Evolutionary conservation across 2,888 invertebrate genomes (phyloP), one percentile per base, ranked within the genome.

Genomic region (Penaeus monodon): DNA sequence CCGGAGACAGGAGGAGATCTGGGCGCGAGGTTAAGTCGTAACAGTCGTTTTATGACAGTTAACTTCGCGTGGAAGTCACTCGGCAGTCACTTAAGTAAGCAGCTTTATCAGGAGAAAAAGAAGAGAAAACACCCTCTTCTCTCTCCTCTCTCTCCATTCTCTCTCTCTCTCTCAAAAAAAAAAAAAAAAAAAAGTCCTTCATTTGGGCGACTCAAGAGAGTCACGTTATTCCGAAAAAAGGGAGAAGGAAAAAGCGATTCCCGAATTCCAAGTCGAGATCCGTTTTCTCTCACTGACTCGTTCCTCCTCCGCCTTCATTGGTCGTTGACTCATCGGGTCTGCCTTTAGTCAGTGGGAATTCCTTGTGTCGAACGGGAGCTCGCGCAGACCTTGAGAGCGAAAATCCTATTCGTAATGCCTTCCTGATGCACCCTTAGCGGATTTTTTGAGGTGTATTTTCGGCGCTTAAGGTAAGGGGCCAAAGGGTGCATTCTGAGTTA

Each of bases 321-420:
- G 27, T 10, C 33, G 81, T 74, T 74, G 83, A 74, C 57, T 74
- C 64, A 64, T 83, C 74, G 64, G 38, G 29, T 27, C 38, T 57
- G 57, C 63, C 74, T 76, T 83, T 83, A 83, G 83, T 83, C 83
- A 83, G 83, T 74, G 83, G 83, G 83, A 83, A 83, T 83, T 63
- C 83, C 83, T 74, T 33, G 74, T 83, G 24, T 57, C 63, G 83
- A 64, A 24, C 83, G 83, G 83, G 63, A 27, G 66, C 83, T 74
- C 68, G 44, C 38, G 63, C 63, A 57, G 44, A 33, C 63, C 76
- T 63, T 66, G 63, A 38, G 76, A 65, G 74, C 76, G 74, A 83
- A 79, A 79, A 27, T 79, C 79, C 79, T 63, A 79, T 79, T 79
- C 79, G 64, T n/a, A 27, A 63, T 79, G 79, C 79, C 49, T 57